Evolutionary conservation across 2,113 vertebrate species (phyloP).

Genomic region (Nesospiza acunhae): DNA sequence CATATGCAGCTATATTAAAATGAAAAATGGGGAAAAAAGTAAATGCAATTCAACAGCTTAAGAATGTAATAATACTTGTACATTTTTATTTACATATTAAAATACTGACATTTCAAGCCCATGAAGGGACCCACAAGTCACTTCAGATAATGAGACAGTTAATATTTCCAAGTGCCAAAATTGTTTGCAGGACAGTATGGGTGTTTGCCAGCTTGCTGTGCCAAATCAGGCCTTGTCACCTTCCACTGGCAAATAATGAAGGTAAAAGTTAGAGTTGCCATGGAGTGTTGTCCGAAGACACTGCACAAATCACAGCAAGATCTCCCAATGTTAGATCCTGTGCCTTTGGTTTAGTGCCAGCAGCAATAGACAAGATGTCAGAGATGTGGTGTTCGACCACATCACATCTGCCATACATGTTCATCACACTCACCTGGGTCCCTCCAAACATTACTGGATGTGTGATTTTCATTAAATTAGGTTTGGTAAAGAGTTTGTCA

Average conservation of each 20-base stretch:
- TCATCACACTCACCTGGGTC: not conserved
- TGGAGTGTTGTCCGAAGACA: accelerated
- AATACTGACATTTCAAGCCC: not conserved
- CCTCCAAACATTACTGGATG: not conserved
- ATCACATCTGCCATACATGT: not conserved
- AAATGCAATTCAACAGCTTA: not conserved
- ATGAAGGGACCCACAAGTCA: not conserved
- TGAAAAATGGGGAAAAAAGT: not conserved
- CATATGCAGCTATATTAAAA: not conserved
- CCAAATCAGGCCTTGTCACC: not conserved
- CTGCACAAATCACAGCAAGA: not conserved
- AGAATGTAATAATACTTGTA: not conserved
- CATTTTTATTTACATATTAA: not conserved
- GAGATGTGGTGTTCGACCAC: accelerated
- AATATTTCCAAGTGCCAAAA: not conserved
- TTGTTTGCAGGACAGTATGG: not conserved
- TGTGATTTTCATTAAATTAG: not conserved
- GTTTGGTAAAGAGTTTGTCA: not conserved
- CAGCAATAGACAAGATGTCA: not conserved
- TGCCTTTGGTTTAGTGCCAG: not conserved
- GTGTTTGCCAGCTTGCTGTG: not conserved
- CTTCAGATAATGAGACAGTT: not conserved
- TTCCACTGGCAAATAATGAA: not conserved
- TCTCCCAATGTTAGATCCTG: not conserved
- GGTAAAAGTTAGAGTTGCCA: not conserved